These are phyloP conservation scores for Brenthis daphne DNA, from an alignment of 2,888 invertebrate species.

Conservation along the genomic window DNA sequence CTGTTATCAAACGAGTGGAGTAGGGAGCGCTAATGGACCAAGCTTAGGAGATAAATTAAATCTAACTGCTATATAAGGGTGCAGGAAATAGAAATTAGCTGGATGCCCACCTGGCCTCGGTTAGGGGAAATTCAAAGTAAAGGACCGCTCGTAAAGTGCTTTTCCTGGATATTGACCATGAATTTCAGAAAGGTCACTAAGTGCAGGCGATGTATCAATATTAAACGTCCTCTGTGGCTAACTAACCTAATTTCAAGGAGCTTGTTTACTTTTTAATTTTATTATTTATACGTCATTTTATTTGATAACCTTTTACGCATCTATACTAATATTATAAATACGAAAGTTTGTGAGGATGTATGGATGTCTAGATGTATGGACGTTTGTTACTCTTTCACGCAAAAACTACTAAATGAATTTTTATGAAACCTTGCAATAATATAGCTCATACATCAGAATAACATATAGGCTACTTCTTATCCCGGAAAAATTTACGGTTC, in stretches of 20 bases:
- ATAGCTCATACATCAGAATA: too few species aligned
- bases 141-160: constrained; percentile 22
- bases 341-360: too few species aligned
- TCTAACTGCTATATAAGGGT: constrained; percentile 67
- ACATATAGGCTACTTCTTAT: too few species aligned
- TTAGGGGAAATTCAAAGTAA: constrained; percentile 41
- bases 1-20: constrained; percentile 61
- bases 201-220: constrained; percentile 19
- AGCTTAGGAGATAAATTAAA: constrained; percentile 73
- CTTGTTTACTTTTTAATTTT: background rate
- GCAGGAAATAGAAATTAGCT: constrained; percentile 70
- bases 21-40: constrained; percentile 71
- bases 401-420: too few species aligned
- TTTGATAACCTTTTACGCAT: background rate
- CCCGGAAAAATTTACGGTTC: too few species aligned
- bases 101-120: constrained; percentile 44
- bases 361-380: too few species aligned
- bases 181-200: constrained; percentile 27
- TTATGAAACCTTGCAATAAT: too few species aligned
- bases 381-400: too few species aligned
- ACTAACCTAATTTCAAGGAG: constrained; percentile 9
- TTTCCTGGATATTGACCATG: constrained; percentile 31
- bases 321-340: too few species aligned
- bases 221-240: constrained; percentile 13
- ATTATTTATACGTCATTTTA: background rate